Evolutionary conservation across 2,113 vertebrate species (phyloP), one percentile per base, ranked within the genome.

Genomic region (Brevimyrus niger): DNA sequence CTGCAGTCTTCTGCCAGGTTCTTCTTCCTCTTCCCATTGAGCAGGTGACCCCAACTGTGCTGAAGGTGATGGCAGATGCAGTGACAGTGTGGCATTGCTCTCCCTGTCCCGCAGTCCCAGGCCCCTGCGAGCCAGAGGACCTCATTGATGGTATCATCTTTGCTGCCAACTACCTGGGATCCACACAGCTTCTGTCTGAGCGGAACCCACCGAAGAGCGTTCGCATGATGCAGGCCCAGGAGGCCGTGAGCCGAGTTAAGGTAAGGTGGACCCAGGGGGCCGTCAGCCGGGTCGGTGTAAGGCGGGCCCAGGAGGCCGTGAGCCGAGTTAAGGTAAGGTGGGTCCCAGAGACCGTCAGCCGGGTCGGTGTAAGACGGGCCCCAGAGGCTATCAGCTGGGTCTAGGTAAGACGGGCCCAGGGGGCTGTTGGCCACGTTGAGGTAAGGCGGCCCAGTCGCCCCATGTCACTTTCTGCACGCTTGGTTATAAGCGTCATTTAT

Each of bases 131-230:
- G 91, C 98, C 98, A 0, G 98, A 99, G 90, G 98, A 99, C 93
- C 98, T 99, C 89, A 98, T 99, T 3, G 98, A 99, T 90, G 98
- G 98, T 15, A 99, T 99, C 94, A 99, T 99, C 93, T 99, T 99
- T 89, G 98, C 98, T 47, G 98, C 98, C 92, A 99, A 99, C 95
- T 99, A 99, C 95, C 95, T 99, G 94, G 98, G 98, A 89, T 99
- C 98, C 90, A 99, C 98, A 1, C 98, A 99, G 94, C 96, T 99
- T 92, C 94, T 99, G 23, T 99, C 98, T 0, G 98, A 99, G 92
- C 96, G 98, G 88, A 99, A 99, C 92, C 98, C 98, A 0, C 97
- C 98, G 91, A 99, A 99, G 92, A 97, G 97, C 89, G 97, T 99
- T 85, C 94, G 98, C 0, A 99, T 99, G 98, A 97, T 97, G 94